Evolutionary conservation across 2,797 vertebrate species (phyloP).

Genomic region (Pipistrellus pygmaeus): DNA sequence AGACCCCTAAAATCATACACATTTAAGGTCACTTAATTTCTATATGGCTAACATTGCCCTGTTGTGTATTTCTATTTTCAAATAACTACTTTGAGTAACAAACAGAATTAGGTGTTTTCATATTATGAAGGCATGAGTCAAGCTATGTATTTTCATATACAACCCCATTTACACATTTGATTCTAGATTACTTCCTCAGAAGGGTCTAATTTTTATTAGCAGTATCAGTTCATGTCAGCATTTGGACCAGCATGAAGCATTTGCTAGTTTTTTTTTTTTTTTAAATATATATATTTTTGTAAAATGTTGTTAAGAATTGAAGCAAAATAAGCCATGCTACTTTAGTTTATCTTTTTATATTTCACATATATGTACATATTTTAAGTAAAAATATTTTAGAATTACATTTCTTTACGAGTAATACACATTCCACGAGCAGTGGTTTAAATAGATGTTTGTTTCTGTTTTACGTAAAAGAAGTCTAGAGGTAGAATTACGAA

Average conservation of each 20-base stretch:
- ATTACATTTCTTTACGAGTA: not conserved
- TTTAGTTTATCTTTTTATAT: not conserved
- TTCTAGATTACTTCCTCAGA: not conserved
- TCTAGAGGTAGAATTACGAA: not conserved
- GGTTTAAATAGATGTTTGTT: not conserved
- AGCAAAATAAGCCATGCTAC: not conserved
- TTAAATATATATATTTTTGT: not conserved
- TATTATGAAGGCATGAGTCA: not conserved
- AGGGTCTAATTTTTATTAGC: not conserved
- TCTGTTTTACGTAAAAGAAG: not conserved
- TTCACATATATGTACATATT: not conserved
- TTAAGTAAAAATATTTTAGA: constrained; percentile 17
- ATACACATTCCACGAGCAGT: not conserved
- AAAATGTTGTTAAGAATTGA: not conserved
- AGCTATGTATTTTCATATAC: not conserved
- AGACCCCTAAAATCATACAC: not conserved
- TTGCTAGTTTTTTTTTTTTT: not conserved
- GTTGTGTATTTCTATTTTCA: not conserved
- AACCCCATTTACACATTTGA: not conserved
- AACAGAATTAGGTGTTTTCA: not conserved
- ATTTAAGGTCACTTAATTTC: not conserved
- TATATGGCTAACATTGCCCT: not conserved
- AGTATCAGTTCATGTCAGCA: not conserved
- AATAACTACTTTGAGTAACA: not conserved
- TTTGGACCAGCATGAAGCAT: not conserved